Base-by-base conservation (phyloP, 92 coral and sea anemone genomes). In the Metridium senile region DNA sequence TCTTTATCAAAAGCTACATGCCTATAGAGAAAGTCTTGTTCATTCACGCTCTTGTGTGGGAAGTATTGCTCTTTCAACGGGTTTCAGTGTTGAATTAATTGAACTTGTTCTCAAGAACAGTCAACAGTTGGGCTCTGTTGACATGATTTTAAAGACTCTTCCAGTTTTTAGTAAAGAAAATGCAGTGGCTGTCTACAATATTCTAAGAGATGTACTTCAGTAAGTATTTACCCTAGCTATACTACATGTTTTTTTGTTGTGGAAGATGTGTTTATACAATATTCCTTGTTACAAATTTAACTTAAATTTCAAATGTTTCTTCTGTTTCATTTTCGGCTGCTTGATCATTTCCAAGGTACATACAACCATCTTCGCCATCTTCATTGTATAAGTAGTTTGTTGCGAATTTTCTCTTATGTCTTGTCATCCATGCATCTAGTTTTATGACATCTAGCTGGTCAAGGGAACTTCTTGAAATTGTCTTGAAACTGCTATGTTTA, bases 81-180 rank as follows among this genome's bases (percentile, higher is more conserved):
- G 89, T 10, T 85, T 78, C 66, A 79, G 85, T 71, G 28, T 78
- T 33, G 75, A 85, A 59, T 67, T 79, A 25, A 58, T 84, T 78
- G 74, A 84, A 11, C 19, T 46, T 30, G 69, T 68, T 19, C 68
- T 84, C 13, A 70, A 84, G 63, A 71, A 80, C 45, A 17, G 46
- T 71, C 61, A 71, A 39, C 28, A 80, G 8, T 33, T 80, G 18
- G 47, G 58, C 32, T 80, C 78, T 13, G 46, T 71, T 6, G 72
- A 49, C 11, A 29, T 19, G 16, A 61, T 80, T 52, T 25, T 71
- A 1, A 57, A 76, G 19, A 29, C 51, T 56, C 26, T 71, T 11
- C 78, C 85, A 9, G 78, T 71, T 57, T 80, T 71, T 34, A 80
- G 78, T 61, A 69, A 46, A 71, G 79, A 80, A 22, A 71, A 80